A percentile compares a stretch with the other conserved stretches of the same genome.
These are phyloP conservation scores for Acanthosepion esculentum DNA, from an alignment of 2,888 invertebrate species.

Conservation along the genomic window DNA sequence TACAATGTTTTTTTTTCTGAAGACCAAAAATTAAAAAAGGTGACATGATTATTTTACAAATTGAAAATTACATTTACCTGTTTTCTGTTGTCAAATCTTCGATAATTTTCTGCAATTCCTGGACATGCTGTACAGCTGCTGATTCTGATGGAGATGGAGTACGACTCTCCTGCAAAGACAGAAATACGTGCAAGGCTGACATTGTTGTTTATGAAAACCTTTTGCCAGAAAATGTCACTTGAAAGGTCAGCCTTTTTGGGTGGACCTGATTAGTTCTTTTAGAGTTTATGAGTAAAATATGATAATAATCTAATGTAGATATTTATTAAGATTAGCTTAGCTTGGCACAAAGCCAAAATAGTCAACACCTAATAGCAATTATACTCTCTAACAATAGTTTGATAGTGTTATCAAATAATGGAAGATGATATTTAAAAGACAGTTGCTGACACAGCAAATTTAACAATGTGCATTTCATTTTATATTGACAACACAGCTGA, in stretches of 20 bases:
- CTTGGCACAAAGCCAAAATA: no score
- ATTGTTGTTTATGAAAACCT: neutral
- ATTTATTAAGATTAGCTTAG: no score
- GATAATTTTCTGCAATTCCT: slow-evolving; percentile 83
- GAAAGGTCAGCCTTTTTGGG: neutral
- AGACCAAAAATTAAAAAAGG: no score
- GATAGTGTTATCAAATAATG: no score
- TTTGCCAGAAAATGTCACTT: neutral
- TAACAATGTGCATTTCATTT: no score
- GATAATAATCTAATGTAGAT: no score
- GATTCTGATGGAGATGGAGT: slow-evolving; percentile 35
- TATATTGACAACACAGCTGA: no score
- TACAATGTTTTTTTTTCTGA: no score
- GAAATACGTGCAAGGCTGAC: neutral
- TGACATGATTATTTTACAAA: neutral
- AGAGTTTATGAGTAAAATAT: neutral
- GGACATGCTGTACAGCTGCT: slow-evolving; percentile 65
- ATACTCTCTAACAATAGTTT: no score
- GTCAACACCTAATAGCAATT: no score
- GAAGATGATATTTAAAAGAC: no score
- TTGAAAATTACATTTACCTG: slow-evolving; percentile 60
- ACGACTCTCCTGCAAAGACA: slow-evolving; percentile 15
- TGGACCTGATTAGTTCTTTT: neutral
- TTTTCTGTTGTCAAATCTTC: slow-evolving; percentile 81
- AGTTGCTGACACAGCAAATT: no score